Evolutionary conservation across 2,888 invertebrate genomes (phyloP), one percentile per base, ranked within the genome.

Genomic region (Rhamnusium bicolor): DNA sequence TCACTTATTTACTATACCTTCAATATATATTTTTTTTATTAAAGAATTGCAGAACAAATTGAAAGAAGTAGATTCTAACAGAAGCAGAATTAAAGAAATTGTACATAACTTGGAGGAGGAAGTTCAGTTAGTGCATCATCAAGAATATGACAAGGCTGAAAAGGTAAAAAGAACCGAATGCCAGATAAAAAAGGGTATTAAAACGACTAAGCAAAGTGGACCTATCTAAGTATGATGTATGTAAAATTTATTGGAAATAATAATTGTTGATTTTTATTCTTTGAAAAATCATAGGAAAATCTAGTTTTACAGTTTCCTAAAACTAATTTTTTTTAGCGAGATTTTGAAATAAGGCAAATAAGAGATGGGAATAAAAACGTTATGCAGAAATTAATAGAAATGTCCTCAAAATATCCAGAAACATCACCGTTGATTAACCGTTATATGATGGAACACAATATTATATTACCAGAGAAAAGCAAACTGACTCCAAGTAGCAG

Each of bases 291-390:
- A 1, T 40, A 12, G 12, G 21, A 53, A 53, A 19, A 4, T 24
- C 8, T 56, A 8, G 14, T 16, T 8, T 29, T 56, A 5, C 7
- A 16, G 8, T 29, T 56, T 7, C 7, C 2, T 5, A 32, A 14
- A 19, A 53, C 70, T 32, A 67, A 51, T 60, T 79, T 60, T 56
- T 87, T 85, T 56, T 79, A 91, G 91, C 89, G 88, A 80, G 92
- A 93, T 75, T 87, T 93, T 24, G 88, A 89, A 61, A 85, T 91
- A 8, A 89, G 90, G 16, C 91, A 92, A 79, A 80, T 92, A n/a
- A 90, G 90, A 82, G 91, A 91, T 73, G 89, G 90, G 14, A 93
- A 93, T 81, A 88, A 88, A 19, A 86, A 88, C 58, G 90, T 89
- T 0, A 83, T 92, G 1, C 91, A 92, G 79, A 88, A 90, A 58